Evolutionary conservation across 2,113 vertebrate species (phyloP).

Genomic region (Tragulus kanchil): DNA sequence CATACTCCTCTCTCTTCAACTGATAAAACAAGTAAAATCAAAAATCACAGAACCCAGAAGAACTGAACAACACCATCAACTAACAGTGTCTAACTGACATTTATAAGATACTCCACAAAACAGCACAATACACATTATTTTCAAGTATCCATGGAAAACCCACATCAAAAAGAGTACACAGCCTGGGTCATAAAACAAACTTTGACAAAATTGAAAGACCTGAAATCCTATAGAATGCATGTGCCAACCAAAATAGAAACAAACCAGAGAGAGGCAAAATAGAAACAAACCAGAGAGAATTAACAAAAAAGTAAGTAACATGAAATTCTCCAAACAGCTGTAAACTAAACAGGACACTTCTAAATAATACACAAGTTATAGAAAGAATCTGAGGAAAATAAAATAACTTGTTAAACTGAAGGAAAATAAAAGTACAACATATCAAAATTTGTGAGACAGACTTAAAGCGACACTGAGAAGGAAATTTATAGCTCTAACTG

Average conservation of each 20-base stretch:
- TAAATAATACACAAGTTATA: constrained; percentile 1
- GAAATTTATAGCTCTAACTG: neutral
- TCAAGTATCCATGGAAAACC: neutral
- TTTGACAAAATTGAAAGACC: neutral
- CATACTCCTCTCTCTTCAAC: neutral
- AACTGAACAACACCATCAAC: neutral
- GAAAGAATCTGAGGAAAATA: neutral
- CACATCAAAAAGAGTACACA: neutral
- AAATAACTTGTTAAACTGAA: neutral
- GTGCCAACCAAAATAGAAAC: neutral
- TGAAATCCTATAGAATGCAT: neutral
- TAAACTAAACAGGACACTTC: neutral
- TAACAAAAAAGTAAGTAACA: neutral
- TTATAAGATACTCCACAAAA: neutral
- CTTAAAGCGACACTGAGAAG: neutral
- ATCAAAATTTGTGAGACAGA: neutral
- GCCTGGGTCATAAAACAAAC: neutral
- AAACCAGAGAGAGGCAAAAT: neutral
- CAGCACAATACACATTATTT: neutral
- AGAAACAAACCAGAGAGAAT: neutral
- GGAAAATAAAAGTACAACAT: neutral
- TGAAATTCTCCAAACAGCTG: neutral
- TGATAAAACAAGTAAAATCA: neutral
- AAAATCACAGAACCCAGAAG: neutral
- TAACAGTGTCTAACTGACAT: neutral